Base-by-base conservation (phyloP, 2,888 invertebrate genomes). In the Spodoptera littoralis region DNA sequence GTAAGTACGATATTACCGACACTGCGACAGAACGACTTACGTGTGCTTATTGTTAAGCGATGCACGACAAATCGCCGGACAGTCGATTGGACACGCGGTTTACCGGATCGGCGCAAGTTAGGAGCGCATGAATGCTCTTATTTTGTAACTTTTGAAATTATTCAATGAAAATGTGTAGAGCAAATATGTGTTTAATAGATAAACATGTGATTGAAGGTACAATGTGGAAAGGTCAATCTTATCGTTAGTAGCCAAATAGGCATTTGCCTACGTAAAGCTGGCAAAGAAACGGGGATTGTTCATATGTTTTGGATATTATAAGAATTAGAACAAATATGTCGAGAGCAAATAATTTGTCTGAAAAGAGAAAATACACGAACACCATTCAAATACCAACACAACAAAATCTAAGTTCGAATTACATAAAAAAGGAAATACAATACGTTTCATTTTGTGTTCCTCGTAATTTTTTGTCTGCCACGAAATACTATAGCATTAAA, bases 1-100 rank as follows among this genome's bases (percentile, higher is more conserved):
- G 64, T 56, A 77, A 80, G 73, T 74, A 73, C 27, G 12, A 55
- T 42, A 43, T 46, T 22, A 22, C 18, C 58, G 47, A 57, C 48
- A 67, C 52, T 53, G 30, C 24, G 44, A 54, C 44, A 18, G 36
- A 55, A 46, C 68, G 67, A 76, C 79, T 85, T 84, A 85, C 76
- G 79, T 73, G 82, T 81, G 72, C 83, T 85, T 84, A 87, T 88
- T 88, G 87, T 83, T 67, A 87, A 81, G 77, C 87, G 70, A 80
- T 78, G 80, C 88, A 88, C 87, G 87, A 83, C 84, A 79, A 84
- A 84, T 80, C 76, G 80, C 77, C 85, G 84, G 86, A 82, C 84
- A 80, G 73, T 70, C 76, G 79, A 77, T 85, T 86, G 72, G 82
- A 76, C 68, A 82, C 82, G 85, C 80, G 65, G 78, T 79, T 83